These are phyloP conservation scores for Hippoglossus hippoglossus DNA, from an alignment of 2,797 vertebrate species.

Conservation along the genomic window DNA sequence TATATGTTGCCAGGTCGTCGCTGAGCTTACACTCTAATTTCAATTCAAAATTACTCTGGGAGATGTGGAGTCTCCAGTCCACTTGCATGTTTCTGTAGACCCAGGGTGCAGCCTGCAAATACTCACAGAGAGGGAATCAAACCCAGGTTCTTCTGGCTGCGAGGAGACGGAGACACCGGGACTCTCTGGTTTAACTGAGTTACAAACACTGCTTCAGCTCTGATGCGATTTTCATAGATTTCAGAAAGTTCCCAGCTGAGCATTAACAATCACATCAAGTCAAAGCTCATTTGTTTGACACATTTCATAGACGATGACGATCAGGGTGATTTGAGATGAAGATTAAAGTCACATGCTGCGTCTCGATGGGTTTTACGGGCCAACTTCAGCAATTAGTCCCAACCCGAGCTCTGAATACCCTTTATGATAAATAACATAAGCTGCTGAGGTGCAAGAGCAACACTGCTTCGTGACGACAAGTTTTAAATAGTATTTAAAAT, in stretches of 20 bases:
- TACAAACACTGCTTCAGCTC: slow-evolving; percentile 37
- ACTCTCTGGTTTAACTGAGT: slow-evolving; percentile 27
- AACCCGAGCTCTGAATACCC: no score
- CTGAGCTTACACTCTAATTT: slow-evolving; percentile 6
- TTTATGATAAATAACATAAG: no score
- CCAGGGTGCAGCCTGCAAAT: slow-evolving; percentile 20
- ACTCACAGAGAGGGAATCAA: slow-evolving; percentile 6
- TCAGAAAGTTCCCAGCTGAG: slow-evolving; percentile 9
- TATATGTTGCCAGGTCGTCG: background rate
- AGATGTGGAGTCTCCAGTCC: background rate
- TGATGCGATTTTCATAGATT: slow-evolving; percentile 36
- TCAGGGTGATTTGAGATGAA: background rate
- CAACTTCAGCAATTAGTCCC: no score
- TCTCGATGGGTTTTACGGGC: no score
- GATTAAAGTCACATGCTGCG: no score
- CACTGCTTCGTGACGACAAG: no score
- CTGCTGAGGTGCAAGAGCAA: no score
- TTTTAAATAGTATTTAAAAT: no score
- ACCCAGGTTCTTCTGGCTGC: slow-evolving; percentile 15
- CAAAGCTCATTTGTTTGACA: background rate
- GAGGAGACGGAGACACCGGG: slow-evolving; percentile 22
- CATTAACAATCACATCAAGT: slow-evolving; percentile 23
- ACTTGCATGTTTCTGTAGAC: slow-evolving; percentile 9
- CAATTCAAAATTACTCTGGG: slow-evolving; percentile 9
- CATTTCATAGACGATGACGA: slow-evolving; percentile 17